phyloP scores from a whole-genome alignment of 2,888 invertebrate genomes.

The Orthonevra nobilis region DNA sequence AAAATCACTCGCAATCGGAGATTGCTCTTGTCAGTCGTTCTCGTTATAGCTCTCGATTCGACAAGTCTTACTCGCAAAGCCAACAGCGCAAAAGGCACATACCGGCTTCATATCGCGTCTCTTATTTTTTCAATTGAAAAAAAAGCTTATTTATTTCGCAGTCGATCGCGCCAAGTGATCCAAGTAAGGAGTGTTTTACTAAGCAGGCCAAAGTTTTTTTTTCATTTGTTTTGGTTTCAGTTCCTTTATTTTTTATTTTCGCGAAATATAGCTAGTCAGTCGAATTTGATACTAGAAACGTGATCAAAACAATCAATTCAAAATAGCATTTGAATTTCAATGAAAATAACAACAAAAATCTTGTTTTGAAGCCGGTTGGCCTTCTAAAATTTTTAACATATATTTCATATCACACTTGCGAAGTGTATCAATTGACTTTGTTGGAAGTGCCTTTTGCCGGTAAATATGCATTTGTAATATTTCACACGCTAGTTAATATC shows the following conservation, averaged over 20 bases:
- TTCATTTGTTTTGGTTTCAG: neutral
- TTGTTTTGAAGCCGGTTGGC: neutral
- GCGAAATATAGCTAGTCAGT: neutral
- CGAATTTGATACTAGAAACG: neutral
- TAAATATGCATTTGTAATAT: too few species aligned
- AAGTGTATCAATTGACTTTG: too few species aligned
- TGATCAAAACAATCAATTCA: too few species aligned
- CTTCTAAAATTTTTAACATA: neutral
- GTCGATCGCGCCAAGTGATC: slow-evolving; percentile 30
- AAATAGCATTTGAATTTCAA: too few species aligned
- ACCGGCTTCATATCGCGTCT: slow-evolving; percentile 12
- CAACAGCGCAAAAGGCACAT: too few species aligned
- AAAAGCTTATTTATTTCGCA: slow-evolving; percentile 20
- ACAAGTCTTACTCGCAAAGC: too few species aligned
- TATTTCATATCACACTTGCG: too few species aligned
- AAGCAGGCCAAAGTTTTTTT: neutral
- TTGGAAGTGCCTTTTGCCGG: too few species aligned
- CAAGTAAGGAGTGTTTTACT: neutral
- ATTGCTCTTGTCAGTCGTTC: too few species aligned
- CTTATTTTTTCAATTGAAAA: slow-evolving; percentile 21
- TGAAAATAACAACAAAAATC: neutral
- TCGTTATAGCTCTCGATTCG: too few species aligned
- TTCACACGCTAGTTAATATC: too few species aligned
- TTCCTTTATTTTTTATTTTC: neutral
- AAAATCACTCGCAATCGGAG: too few species aligned